Base-by-base conservation (phyloP, 2,888 invertebrate genomes). In the Teinopalpus imperialis region DNA sequence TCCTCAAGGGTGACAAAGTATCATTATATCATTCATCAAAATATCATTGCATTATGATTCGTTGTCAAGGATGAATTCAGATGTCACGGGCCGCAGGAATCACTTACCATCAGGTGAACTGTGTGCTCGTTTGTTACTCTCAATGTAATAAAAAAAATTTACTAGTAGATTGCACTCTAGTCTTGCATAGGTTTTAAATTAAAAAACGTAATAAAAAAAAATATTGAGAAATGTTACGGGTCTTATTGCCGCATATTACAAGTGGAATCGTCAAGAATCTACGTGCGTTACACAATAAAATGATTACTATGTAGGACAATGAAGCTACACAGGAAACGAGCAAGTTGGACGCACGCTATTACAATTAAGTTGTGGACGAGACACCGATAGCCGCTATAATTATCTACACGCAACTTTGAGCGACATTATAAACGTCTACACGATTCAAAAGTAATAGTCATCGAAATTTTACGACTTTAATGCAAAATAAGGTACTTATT, bases 301-400 rank as follows among this genome's bases (percentile, higher is more conserved):
- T 53, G 37, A 56, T 55, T 52, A 53, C 51, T 47, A 49, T 48
- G 51, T 53, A 45, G 51, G 52, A 56, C 57, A 56, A 54, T 54
- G 49, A 56, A 54, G 61, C 34, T 41, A 43, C 34, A 44, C 52
- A 44, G 49, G 48, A 52, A 49, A 35, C 44, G 49, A 16, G 20
- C 35, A 23, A 47, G 30, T 30, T 47, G 36, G 29, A 36, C 58
- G 31, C 40, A 71, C 74, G 73, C 75, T 60, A 77, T 58, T 58
- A 68, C 74, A 77, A 77, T 81, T 74, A 77, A 70, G 64, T 66
- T 68, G 61, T 59, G 60, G 60, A 57, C 71, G 72, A 78, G 79
- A 75, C 77, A 74, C 73, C 65, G 73, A 77, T 73, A 69, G 64
- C 66, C 56, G 58, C 67, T 61, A 65, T 73, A 74, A 81, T 81